These are phyloP conservation scores for Rhinoptilus africanus DNA, from an alignment of 2,113 vertebrate genomes.

Conservation along the genomic window DNA sequence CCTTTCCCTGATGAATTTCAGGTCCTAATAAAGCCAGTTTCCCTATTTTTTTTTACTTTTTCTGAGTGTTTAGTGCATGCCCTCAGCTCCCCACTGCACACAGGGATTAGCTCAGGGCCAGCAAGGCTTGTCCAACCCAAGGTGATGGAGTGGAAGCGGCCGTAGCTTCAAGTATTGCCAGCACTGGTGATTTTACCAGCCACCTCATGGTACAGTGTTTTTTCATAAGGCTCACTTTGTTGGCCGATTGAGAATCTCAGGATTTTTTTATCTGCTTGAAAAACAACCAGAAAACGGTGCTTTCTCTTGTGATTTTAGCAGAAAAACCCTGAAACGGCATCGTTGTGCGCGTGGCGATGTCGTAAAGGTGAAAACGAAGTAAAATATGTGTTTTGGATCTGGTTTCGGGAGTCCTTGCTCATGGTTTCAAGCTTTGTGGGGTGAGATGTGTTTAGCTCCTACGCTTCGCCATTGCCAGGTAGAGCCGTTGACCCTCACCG, in stretches of 20 bases:
- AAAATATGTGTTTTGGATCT: neutral
- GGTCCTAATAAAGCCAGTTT: neutral
- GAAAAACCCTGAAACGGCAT: fast-evolving
- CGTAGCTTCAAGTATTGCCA: neutral
- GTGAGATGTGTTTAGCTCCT: neutral
- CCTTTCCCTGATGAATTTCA: neutral
- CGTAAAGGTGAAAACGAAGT: neutral
- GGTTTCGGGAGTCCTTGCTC: fast-evolving
- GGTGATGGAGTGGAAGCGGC: neutral
- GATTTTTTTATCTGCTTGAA: neutral
- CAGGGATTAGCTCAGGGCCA: neutral
- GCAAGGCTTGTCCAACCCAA: neutral
- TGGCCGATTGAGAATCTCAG: neutral
- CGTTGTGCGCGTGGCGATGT: no score
- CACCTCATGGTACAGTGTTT: neutral
- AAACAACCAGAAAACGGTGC: neutral
- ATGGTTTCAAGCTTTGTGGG: fast-evolving
- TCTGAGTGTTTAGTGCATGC: neutral
- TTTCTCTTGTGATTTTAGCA: neutral
- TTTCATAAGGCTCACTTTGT: neutral
- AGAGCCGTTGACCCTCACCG: fast-evolving
- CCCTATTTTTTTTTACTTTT: neutral
- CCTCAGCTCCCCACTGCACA: neutral
- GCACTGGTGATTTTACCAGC: neutral
- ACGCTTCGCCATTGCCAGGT: neutral